Evolutionary conservation across 2,888 invertebrate genomes (phyloP), one percentile per base, ranked within the genome.

Genomic region (Tiliacea aurago): DNA sequence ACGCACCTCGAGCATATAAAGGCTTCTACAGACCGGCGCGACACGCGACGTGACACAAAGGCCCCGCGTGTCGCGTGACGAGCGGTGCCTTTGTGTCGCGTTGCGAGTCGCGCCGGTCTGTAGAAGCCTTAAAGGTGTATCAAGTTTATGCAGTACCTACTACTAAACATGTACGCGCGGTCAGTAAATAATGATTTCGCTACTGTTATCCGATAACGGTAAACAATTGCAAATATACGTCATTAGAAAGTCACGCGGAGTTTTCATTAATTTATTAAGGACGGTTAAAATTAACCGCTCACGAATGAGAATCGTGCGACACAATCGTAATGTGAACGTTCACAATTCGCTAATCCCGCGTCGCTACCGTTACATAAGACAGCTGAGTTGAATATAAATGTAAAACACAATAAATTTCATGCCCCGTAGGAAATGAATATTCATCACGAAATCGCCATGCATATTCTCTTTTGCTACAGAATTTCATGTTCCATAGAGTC

Each of bases 331-430:
- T 94, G 94, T 93, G 93, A 94, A 94, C 94, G 93, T 92, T 93
- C 93, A 94, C 94, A 95, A 95, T 95, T 95, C 94, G 95, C 96
- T 96, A 96, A 96, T 96, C 95, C 95, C 93, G 93, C 94, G 92
- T 94, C 90, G 95, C 96, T 95, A 96, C 96, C 96, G 96, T 96
- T 95, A 95, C 95, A 95, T 96, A 96, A 96, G 96, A 95, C 95
- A 93, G 93, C 95, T 93, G 95, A 96, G 94, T 96, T 94, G 96
- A 96, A 96, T 96, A 96, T 95, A 96, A 96, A 96, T 96, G 96
- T 96, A 95, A 96, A 96, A 96, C 96, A 96, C 96, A 95, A 96
- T 96, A 96, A 96, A 96, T 96, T 96, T 96, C 96, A 96, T 96
- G 96, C 95, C 95, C 96, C 95, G 96, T 96, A 96, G 96, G 95